Conservation (phyloP, 2,113 vertebrate species). For the Natator depressus region DNA sequence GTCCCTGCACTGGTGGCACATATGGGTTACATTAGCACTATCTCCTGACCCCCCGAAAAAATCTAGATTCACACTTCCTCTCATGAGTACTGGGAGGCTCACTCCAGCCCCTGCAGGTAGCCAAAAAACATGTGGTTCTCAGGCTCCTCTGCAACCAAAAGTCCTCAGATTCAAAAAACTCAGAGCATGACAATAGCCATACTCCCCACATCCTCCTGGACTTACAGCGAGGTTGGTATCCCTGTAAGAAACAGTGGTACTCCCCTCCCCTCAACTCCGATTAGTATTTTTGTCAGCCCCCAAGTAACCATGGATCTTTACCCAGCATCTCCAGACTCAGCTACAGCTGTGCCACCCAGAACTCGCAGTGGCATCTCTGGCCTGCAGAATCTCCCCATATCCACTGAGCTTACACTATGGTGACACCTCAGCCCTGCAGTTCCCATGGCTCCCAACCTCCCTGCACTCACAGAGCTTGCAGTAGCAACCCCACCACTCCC, state of each 20-base stretch:
- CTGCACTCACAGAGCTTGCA: neutral
- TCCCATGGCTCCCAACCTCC: neutral
- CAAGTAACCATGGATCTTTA: fast-evolving
- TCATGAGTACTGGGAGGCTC: neutral
- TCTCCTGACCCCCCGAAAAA: fast-evolving
- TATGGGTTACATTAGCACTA: neutral
- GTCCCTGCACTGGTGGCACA: neutral
- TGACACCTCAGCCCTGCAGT: neutral
- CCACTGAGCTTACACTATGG: neutral
- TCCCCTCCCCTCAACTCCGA: too few relatives aligned
- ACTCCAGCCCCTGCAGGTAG: neutral
- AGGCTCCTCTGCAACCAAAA: neutral
- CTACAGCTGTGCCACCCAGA: neutral
- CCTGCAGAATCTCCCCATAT: neutral
- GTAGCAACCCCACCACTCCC: neutral
- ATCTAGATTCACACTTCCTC: neutral
- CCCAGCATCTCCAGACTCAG: neutral
- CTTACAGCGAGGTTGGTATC: too few relatives aligned
- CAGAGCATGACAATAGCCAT: neutral
- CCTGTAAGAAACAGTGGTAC: neutral
- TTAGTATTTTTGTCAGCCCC: fast-evolving
- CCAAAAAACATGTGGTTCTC: neutral
- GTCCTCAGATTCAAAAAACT: neutral
- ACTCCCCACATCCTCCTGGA: neutral
- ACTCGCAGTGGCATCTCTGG: neutral